A percentile compares a stretch with the other conserved stretches of the same genome.
phyloP scores from a whole-genome alignment of 2,888 invertebrate genomes.

The Dendrolimus pini region DNA sequence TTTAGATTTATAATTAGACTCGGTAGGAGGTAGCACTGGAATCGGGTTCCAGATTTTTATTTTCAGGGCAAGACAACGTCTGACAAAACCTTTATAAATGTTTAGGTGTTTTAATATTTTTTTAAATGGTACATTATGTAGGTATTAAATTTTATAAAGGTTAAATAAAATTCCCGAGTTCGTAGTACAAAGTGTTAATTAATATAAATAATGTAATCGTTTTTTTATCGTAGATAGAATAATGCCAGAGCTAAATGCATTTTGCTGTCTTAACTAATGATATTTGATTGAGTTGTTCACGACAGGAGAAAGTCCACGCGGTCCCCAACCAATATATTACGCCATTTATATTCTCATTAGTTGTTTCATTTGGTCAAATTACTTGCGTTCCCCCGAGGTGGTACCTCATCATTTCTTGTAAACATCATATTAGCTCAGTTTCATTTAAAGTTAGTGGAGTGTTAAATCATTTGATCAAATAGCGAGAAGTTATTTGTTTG shows the following conservation, averaged over 20 bases:
- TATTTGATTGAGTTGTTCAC: background rate
- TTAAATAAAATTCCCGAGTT: no score
- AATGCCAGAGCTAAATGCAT: background rate
- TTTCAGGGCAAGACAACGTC: no score
- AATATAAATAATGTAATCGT: no score
- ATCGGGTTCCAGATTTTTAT: no score
- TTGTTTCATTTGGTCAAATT: constrained; percentile 67
- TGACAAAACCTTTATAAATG: no score
- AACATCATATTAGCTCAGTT: constrained; percentile 43
- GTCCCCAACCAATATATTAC: constrained; percentile 67
- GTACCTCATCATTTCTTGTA: constrained; percentile 54
- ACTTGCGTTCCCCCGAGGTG: constrained; percentile 52
- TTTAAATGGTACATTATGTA: no score
- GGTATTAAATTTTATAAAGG: no score
- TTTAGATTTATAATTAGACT: no score
- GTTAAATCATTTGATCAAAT: constrained; percentile 29
- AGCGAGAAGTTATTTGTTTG: constrained; percentile 11
- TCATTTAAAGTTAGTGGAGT: constrained; percentile 43
- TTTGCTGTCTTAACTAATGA: background rate
- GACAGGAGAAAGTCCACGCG: constrained; percentile 29
- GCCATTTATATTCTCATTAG: constrained; percentile 70
- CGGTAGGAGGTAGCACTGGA: no score
- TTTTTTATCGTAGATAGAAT: no score
- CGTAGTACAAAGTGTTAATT: no score
- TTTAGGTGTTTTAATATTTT: no score